These are phyloP conservation scores for Ladona fulva DNA, from an alignment of 1,140 invertebrate genomes.

Conservation along the genomic window DNA sequence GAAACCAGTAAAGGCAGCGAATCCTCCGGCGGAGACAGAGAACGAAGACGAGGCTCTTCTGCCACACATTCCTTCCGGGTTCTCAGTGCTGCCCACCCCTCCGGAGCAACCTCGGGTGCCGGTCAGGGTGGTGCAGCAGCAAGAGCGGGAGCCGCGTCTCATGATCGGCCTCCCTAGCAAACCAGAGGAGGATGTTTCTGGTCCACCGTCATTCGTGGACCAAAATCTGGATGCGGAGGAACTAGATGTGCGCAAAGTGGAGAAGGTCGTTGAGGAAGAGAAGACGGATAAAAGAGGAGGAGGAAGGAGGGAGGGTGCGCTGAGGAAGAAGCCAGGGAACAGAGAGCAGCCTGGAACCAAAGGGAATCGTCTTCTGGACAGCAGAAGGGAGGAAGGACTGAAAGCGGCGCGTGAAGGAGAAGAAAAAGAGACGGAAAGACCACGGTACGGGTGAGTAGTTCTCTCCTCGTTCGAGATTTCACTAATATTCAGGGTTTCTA, in stretches of 20 bases:
- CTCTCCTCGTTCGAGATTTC: too few relatives aligned
- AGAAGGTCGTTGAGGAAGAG: not conserved
- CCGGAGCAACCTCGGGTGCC: not conserved
- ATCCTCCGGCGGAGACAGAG: not conserved
- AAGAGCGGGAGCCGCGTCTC: not conserved
- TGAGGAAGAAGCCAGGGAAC: not conserved
- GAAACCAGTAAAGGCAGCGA: not conserved
- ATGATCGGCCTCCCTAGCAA: not conserved
- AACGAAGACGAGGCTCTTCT: not conserved
- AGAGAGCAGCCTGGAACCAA: not conserved
- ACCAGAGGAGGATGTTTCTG: not conserved
- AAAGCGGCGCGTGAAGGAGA: not conserved
- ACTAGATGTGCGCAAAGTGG: not conserved
- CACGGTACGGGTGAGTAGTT: not conserved
- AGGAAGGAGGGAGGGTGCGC: not conserved
- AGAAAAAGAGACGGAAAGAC: not conserved
- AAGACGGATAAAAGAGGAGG: not conserved
- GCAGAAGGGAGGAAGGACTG: not conserved
- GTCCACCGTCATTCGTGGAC: not conserved
- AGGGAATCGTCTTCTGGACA: not conserved
- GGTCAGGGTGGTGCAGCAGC: not conserved
- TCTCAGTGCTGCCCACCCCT: not conserved
- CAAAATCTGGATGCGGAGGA: not conserved
- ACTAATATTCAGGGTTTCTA: too few relatives aligned
- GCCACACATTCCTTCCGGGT: not conserved